A percentile compares a stretch with the other conserved stretches of the same genome.
These are phyloP conservation scores for Ganaspis sp. DNA, from an alignment of 1,140 invertebrate genomes.

Conservation along the genomic window DNA sequence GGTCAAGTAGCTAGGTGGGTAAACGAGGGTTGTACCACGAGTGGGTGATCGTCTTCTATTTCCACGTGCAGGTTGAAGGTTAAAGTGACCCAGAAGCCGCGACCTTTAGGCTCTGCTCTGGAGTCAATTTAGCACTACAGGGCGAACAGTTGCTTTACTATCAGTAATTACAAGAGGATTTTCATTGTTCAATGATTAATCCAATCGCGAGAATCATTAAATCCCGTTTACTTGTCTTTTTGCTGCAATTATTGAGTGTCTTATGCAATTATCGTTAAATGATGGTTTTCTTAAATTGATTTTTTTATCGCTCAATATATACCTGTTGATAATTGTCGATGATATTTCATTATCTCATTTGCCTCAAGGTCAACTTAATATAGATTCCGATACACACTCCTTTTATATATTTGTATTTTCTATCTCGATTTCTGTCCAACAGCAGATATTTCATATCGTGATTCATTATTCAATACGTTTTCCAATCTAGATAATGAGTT, in stretches of 20 bases:
- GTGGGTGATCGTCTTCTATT: conserved; percentile 3
- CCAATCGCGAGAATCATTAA: conserved; percentile 1
- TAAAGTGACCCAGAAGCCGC: conserved; percentile 42
- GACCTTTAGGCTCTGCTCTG: conserved; percentile 56
- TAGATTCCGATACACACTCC: not conserved
- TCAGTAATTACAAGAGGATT: conserved; percentile 5
- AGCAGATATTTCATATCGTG: not conserved
- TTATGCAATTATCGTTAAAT: not conserved
- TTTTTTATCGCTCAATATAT: not conserved
- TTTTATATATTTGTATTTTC: not conserved
- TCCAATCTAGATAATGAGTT: not conserved
- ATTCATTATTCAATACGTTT: not conserved
- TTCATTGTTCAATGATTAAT: conserved; percentile 20
- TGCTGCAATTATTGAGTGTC: not conserved
- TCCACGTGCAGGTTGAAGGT: conserved; percentile 49
- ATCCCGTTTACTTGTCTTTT: not conserved
- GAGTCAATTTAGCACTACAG: conserved; percentile 24
- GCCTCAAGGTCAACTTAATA: not conserved
- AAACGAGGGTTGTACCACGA: conserved; percentile 10
- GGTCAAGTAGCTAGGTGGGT: not conserved
- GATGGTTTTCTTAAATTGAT: not conserved
- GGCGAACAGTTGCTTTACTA: not conserved
- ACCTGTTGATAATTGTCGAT: not conserved
- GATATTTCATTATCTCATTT: not conserved
- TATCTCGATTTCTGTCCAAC: not conserved